Percentiles rank a stretch among this genome's conserved stretches.
Evolutionary conservation across 1,140 invertebrate genomes (phyloP).

Genomic region (Aphaenogaster rudis): DNA sequence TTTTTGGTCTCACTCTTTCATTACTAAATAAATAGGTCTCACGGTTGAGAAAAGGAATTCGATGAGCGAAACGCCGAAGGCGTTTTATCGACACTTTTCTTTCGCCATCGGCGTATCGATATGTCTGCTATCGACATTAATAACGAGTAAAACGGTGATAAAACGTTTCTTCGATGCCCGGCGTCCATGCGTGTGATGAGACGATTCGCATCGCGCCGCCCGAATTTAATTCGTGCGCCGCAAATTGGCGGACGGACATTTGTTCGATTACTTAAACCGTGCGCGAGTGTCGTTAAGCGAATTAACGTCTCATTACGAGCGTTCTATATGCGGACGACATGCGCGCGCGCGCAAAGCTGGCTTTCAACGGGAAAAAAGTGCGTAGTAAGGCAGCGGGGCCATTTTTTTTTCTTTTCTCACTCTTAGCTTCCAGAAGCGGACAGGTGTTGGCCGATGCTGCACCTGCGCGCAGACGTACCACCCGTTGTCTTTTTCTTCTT

Average conservation of each 20-base stretch:
- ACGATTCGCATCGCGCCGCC: slow-evolving; percentile 6
- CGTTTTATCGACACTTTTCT: neutral
- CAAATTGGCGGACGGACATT: slow-evolving; percentile 40
- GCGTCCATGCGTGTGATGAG: neutral
- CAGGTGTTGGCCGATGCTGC: slow-evolving; percentile 58
- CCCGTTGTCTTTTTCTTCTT: slow-evolving; percentile 29
- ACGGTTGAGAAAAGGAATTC: neutral
- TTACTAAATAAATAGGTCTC: neutral
- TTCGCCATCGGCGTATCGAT: neutral
- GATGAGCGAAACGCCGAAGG: neutral
- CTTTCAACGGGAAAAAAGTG: slow-evolving; percentile 31
- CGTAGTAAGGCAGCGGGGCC: slow-evolving; percentile 23
- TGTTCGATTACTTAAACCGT: slow-evolving; percentile 25
- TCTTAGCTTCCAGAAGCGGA: slow-evolving; percentile 51
- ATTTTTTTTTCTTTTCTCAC: slow-evolving; percentile 19
- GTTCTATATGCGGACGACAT: slow-evolving; percentile 33
- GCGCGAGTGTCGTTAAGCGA: slow-evolving; percentile 41
- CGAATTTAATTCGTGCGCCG: slow-evolving; percentile 11
- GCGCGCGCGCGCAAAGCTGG: neutral
- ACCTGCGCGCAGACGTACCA: slow-evolving; percentile 44
- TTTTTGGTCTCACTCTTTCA: neutral
- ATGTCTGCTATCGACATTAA: neutral
- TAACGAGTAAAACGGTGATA: neutral
- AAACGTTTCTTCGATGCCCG: neutral
- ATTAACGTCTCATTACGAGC: slow-evolving; percentile 51